phyloP scores from a whole-genome alignment of 2,888 invertebrate genomes.

The Diplazon laetatorius region DNA sequence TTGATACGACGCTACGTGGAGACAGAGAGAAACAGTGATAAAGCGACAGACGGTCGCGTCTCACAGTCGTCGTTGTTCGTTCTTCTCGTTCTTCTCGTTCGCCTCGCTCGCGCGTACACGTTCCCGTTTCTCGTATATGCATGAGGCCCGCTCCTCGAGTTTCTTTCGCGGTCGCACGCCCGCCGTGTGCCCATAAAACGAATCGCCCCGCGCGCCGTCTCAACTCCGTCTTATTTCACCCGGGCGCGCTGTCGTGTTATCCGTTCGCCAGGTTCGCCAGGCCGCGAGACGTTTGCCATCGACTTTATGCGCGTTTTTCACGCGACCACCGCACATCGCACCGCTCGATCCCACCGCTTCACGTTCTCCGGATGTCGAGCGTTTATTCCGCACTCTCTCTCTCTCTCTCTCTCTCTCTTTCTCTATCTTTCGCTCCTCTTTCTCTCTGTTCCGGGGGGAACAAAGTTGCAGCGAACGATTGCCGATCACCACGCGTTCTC shows the following conservation, averaged over 20 bases:
- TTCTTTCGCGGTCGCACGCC: constrained; percentile 78
- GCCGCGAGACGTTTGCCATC: constrained; percentile 45
- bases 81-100: constrained; percentile 35
- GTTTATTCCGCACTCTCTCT: no score
- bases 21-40: constrained; percentile 10
- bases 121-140: constrained; percentile 75
- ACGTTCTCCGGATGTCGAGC: constrained; percentile 30
- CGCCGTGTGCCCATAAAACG: constrained; percentile 78
- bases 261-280: constrained; percentile 43
- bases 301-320: constrained; percentile 75
- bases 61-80: constrained; percentile 27
- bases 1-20: constrained; percentile 74
- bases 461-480: constrained; percentile 65
- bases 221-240: constrained; percentile 27
- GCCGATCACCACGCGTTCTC: no score
- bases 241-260: background rate
- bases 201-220: constrained; percentile 70
- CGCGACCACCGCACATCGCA: constrained; percentile 48
- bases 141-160: constrained; percentile 75
- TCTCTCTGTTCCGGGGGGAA: constrained; percentile 58
- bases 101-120: constrained; percentile 47
- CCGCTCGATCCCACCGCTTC: constrained; percentile 26
- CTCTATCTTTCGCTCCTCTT: no score
- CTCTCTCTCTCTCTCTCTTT: no score
- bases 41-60: constrained; percentile 13